These are phyloP conservation scores for Nomada ferruginata DNA, from an alignment of 2,888 invertebrate genomes.

Conservation along the genomic window DNA sequence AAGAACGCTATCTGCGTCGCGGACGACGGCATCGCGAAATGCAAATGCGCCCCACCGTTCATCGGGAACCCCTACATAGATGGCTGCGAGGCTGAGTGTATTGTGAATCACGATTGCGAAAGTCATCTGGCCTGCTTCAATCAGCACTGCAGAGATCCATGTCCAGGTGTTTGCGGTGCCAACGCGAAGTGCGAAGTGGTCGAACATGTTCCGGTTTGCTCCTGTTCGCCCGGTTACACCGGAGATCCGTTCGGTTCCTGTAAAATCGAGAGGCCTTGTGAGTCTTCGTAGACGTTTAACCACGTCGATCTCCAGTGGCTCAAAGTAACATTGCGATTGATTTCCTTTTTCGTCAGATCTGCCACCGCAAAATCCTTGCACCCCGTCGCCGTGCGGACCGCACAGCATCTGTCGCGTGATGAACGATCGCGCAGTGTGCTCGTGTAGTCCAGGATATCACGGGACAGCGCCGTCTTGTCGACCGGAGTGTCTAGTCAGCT, in stretches of 20 bases:
- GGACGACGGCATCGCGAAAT: conserved; percentile 89
- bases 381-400: conserved; percentile 87
- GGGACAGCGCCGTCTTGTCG: conserved; percentile 87
- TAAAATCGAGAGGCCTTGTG: conserved; percentile 82
- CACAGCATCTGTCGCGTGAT: conserved; percentile 86
- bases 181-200: conserved; percentile 93
- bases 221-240: conserved; percentile 90
- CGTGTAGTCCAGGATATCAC: conserved; percentile 86
- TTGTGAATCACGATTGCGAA: conserved; percentile 92
- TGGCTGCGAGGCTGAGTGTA: conserved; percentile 94
- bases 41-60: conserved; percentile 94
- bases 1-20: conserved; percentile 92
- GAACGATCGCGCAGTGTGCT: conserved; percentile 87
- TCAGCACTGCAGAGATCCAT: conserved; percentile 94
- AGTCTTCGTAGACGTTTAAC: conserved; percentile 15
- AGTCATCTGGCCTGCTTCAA: conserved; percentile 91
- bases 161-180: conserved; percentile 92
- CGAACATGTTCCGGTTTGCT: conserved; percentile 93
- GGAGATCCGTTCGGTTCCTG: conserved; percentile 94
- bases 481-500: conserved; percentile 87
- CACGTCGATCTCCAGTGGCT: background rate
- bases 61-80: conserved; percentile 92
- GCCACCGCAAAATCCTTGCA: conserved; percentile 85
- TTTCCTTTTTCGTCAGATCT: conserved; percentile 69
- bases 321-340: background rate